Base-by-base conservation (phyloP, 1,140 invertebrate species). In the Augochlora pura region DNA sequence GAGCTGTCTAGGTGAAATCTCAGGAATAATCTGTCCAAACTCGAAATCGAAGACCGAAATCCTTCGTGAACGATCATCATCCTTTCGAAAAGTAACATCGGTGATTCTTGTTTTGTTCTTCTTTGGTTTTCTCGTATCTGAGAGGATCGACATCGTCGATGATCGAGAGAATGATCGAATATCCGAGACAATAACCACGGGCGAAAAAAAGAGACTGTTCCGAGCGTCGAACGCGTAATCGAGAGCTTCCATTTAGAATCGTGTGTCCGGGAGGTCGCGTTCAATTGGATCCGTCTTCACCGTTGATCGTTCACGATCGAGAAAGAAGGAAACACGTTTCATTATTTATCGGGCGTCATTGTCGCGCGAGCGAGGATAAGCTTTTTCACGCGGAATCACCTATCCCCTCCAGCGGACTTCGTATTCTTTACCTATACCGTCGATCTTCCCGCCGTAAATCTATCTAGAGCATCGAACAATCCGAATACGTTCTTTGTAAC, bases 191-290 rank as follows among this genome's bases (percentile, higher is more conserved):
- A 83, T 83, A 81, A 66, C 57, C 21, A 27, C 64, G 63, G 57
- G 49, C 27, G 42, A 49, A 23, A 49, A 65, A 57, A 49, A 18
- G 60, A 65, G 60, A 70, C 52, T 57, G 57, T 65, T 70, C 49
- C 38, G 18, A 49, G 39, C n/a, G 25, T 69, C 73, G 49, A 81
- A 54, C 23, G 79, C 64, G 78, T 66, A 66, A 49, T 65, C 66
- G 59, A 81, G 79, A 81, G 79, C 79, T 81, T 81, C 79, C 79
- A n/a, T 57, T 62, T 69, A 76, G 52, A 74, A 66, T 66, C 69
- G 62, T 64, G 62, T 64, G 75, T 63, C 25, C 23, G 49, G 60
- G 18, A 65, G 10, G 10, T n/a, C 27, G 42, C 42, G 64, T 62
- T 69, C 66, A 7, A 21, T 18, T 52, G 46, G 21, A 27, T 57